Base-by-base conservation (phyloP, 2,797 vertebrate species). In the Amblyopsis hoosieri region DNA sequence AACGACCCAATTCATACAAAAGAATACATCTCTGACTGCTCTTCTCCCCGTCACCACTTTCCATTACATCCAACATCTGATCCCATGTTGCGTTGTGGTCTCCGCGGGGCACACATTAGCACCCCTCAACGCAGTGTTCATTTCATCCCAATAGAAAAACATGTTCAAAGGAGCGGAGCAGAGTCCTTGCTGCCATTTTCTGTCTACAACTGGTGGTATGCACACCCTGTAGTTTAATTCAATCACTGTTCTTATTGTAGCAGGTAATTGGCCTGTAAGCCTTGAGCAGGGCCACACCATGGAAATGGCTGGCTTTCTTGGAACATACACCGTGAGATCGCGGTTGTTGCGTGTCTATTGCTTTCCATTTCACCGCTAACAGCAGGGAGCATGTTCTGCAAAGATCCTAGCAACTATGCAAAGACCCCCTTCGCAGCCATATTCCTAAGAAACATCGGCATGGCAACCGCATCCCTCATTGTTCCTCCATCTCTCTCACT, bases 381-480 rank as follows among this genome's bases (percentile, higher is more conserved):
- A 50, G 78, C 57, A n/a, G 60, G 61, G 69, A 76, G 67, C 0
- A 0, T 62, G 69, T 70, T 54, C 54, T 46, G 63, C 69, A 47
- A 62, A 62, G 49, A n/a, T 51, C 13, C 69, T 55, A 79, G 70
- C 75, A 23, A 23, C 23, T 23, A 23, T 23, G 23, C 23, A 23
- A 74, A 82, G 64, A 70, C 45, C 8, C 66, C 29, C 12, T 29
- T 33, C 65, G 45, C 53, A 23, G 17, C 54, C 67, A 76, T 77
- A 78, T 85, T 67, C 78, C 79, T 62, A 79, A 68, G 75, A 62
- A 82, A 79, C 74, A 75, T 57, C 71, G 76, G 80, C 81, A 86
- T 85, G 68, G 87, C 80, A 90, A 90, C 83, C 45, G 8, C 61
- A 57, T 66, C 62, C 66, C 14, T 64, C 62, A 58, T 42, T 49